A percentile compares a stretch with the other conserved stretches of the same genome.
phyloP scores from a whole-genome alignment of 2,888 invertebrate genomes.

The Syritta pipiens region DNA sequence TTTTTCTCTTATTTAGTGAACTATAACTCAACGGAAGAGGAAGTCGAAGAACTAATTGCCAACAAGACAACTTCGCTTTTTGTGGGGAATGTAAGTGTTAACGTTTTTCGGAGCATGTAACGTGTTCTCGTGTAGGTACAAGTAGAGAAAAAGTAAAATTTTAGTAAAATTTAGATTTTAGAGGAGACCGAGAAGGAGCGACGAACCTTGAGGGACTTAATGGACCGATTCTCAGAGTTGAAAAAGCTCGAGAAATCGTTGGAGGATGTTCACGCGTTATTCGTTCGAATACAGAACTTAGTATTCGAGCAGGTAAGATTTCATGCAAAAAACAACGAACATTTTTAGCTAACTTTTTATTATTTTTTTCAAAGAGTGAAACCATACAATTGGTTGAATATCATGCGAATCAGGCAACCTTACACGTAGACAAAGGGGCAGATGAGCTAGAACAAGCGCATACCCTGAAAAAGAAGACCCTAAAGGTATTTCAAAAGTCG shows the following conservation, averaged over 20 bases:
- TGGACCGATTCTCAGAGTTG: conserved; percentile 78
- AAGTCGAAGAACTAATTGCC: conserved; percentile 78
- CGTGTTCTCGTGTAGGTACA: conserved; percentile 12
- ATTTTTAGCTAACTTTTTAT: not conserved
- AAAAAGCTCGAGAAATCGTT: conserved; percentile 78
- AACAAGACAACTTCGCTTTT: conserved; percentile 78
- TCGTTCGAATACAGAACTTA: conserved; percentile 78
- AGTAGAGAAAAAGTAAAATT: conserved; percentile 57
- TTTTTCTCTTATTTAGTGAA: conserved; percentile 73
- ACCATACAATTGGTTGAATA: conserved; percentile 78
- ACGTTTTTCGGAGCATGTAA: not conserved
- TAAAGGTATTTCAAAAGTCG: conserved; percentile 67
- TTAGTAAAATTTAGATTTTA: conserved; percentile 74
- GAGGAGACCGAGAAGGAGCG: conserved; percentile 79
- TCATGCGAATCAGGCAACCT: conserved; percentile 78
- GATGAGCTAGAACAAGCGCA: conserved; percentile 73
- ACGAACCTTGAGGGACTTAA: conserved; percentile 76
- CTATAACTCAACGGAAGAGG: conserved; percentile 78
- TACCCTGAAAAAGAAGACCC: conserved; percentile 70
- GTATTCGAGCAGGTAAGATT: conserved; percentile 77
- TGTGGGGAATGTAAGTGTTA: conserved; percentile 78
- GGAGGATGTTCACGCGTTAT: conserved; percentile 78
- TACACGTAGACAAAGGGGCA: conserved; percentile 77
- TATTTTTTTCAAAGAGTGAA: conserved; percentile 73
- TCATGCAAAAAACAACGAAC: too few species aligned